Base-by-base conservation (phyloP, 2,113 vertebrate genomes). In the Heteronetta atricapilla region DNA sequence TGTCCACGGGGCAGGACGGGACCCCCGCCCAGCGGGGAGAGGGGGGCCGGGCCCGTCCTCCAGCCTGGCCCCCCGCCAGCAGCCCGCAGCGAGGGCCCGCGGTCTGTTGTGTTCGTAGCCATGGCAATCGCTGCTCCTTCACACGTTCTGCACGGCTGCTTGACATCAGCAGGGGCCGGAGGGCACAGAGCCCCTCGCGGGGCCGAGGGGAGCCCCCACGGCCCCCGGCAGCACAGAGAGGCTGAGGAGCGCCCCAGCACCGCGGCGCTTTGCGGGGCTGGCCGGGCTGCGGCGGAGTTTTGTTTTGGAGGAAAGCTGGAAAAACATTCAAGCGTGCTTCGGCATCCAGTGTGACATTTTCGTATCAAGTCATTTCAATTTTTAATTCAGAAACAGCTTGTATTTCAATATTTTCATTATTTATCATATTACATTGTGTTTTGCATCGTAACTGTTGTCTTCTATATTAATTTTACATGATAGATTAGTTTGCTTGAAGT, bases 391-490 rank as follows among this genome's bases (percentile, higher is more conserved):
- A 62, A 95, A 38, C 93, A 95, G 89, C 67, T 80, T 76, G 70
- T 87, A 64, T 89, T 96, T 82, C 94, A 92, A 62, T 58, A 79
- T 69, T 80, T 96, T 75, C 83, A 94, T 97, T 93, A 96, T 97
- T 96, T 94, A 97, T 96, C 81, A 40, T 79, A 36, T 93, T 72
- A 56, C 18, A 6, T 87, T 89, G 69, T 93, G 68, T 92, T 95
- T 89, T 85, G 87, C 70, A 33, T 82, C 76, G 63, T 94, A 92
- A 79, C 84, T 87, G 60, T 82, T 93, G 84, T 90, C 74, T 95
- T 62, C 81, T 28, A 0, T 66, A 93, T 96, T 93, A 95, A 94
- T 92, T 96, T 95, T 97, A 67, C 93, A 95, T 89, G 92, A 93
- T 78, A 75, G 89, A 92, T 95, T 78, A 50, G 82, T 92, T 94